phyloP scores from a whole-genome alignment of 2,797 vertebrate genomes.

The Sebastes trivittatus region DNA sequence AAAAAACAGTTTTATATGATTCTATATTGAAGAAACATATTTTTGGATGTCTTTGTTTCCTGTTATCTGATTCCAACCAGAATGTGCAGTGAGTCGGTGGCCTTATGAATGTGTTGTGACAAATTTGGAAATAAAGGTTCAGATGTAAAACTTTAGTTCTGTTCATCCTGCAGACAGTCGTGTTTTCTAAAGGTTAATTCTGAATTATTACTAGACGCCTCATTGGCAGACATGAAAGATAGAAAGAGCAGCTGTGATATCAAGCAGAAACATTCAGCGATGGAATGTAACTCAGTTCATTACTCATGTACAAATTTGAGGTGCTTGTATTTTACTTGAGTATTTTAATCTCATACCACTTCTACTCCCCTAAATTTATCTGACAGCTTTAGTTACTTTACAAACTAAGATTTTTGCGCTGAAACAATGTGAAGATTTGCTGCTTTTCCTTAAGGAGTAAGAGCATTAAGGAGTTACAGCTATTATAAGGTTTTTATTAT shows the following conservation, averaged over 20 bases:
- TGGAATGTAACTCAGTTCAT: too few species aligned
- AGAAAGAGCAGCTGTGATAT: too few species aligned
- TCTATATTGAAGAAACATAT: slow-evolving; percentile 18
- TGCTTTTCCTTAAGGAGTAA: too few species aligned
- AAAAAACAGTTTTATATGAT: slow-evolving; percentile 24
- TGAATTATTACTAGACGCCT: background rate
- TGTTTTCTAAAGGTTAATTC: background rate
- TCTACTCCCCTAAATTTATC: background rate
- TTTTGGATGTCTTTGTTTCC: slow-evolving; percentile 31
- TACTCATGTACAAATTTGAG: background rate
- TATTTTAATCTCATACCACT: background rate
- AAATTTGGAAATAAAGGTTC: slow-evolving; percentile 54
- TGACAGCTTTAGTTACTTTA: background rate
- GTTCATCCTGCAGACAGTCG: background rate
- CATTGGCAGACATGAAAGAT: too few species aligned
- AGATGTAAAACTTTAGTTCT: background rate
- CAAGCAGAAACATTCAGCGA: too few species aligned
- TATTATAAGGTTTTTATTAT: too few species aligned
- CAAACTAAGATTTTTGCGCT: background rate
- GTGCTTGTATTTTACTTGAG: background rate
- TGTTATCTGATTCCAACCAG: slow-evolving; percentile 22
- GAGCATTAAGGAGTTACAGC: too few species aligned
- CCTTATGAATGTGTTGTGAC: slow-evolving; percentile 59
- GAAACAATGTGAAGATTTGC: background rate
- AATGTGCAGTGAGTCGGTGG: slow-evolving; percentile 57